These are phyloP conservation scores for Lepus americanus DNA, from an alignment of 2,113 vertebrate species.

Conservation along the genomic window DNA sequence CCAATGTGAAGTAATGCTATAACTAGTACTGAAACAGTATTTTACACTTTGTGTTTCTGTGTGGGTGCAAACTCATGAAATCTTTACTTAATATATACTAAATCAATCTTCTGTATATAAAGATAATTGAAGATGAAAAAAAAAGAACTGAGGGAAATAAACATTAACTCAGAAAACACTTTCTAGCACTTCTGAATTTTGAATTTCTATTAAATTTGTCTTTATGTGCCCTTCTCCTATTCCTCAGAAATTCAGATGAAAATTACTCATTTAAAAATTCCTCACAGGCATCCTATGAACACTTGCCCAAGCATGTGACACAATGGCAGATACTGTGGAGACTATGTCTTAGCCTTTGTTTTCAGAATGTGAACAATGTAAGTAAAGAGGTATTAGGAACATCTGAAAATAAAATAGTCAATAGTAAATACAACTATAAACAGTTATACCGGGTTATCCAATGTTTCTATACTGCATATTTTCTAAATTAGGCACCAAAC, in stretches of 20 bases:
- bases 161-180: not conserved
- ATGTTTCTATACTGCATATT: too few relatives aligned
- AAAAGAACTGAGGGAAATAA: not conserved
- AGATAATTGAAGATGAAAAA: too few relatives aligned
- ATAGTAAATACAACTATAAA: not conserved
- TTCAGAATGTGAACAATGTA: not conserved
- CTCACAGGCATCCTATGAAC: not conserved
- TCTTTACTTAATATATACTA: too few relatives aligned
- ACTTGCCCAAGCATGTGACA: not conserved
- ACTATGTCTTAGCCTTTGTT: not conserved
- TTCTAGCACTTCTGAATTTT: not conserved
- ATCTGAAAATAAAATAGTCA: not conserved
- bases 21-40: too few relatives aligned
- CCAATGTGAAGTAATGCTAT: too few relatives aligned
- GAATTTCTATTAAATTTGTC: constrained; percentile 14
- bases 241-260: not conserved
- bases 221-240: not conserved
- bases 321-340: not conserved
- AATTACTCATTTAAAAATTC: not conserved
- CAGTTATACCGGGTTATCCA: not conserved
- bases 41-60: too few relatives aligned
- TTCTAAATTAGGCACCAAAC: not conserved
- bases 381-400: not conserved
- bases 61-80: too few relatives aligned
- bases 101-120: not conserved